Evolutionary conservation across 2,797 vertebrate species (phyloP), one percentile per base, ranked within the genome.

Genomic region (Lithobates pipiens): DNA sequence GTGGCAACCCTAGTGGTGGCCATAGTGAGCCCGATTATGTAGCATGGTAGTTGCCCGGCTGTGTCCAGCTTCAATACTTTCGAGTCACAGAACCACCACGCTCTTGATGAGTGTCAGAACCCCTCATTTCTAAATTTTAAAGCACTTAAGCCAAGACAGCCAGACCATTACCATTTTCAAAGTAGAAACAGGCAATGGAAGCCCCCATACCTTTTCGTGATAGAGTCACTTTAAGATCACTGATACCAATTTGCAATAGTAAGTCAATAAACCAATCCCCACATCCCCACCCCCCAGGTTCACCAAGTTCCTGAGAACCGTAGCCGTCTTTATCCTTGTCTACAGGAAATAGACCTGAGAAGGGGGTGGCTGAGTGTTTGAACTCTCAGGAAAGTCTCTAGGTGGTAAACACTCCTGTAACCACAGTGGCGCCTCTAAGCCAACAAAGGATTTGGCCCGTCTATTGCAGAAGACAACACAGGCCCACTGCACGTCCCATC

Each of bases 371-470:
- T 23, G 21, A 23, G 18, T n/a, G 54, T 39, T 34, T 77, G 23
- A 39, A 42, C 50, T n/a, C 74, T 3, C 6, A 61, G 68, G 7
- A 21, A 34, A 25, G 42, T 39, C 50, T 21, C 13, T 18, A 34
- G 54, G 13, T 68, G 50, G 70, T 69, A 79, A 67, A 69, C 63
- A 13, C 27, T 79, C n/a, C 18, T 18, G 21, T 29, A 72, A 76
- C 68, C 21, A 27, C 15, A 27, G 84, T 21, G 77, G 77, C 42
- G 77, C 70, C 42, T 85, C 21, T 65, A 44, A 74, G 9, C 42
- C 79, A 74, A 85, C 77, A 63, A 65, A 79, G 76, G 69, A 71
- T 79, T 85, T 73, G 27, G 68, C 39, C 63, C 18, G 50, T 84
- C 75, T 77, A 67, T 32, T 29, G 13, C 16, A 61, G 34, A 39